These are phyloP conservation scores for Caenorhabditis uteleia DNA, from an alignment of 2,888 invertebrate genomes.

Conservation along the genomic window DNA sequence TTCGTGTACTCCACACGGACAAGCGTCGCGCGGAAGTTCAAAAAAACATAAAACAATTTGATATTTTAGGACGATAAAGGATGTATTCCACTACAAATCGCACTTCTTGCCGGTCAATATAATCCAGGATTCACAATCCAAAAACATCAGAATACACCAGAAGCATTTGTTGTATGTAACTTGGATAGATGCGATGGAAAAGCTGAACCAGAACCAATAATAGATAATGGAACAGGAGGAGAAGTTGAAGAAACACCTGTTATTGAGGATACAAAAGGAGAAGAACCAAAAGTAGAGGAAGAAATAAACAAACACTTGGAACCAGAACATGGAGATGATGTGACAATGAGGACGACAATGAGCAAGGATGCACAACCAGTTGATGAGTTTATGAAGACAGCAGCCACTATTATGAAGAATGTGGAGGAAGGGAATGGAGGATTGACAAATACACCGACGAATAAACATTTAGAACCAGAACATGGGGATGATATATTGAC, in stretches of 20 bases:
- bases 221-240: neutral
- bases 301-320: neutral
- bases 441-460: too few relatives aligned
- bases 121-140: constrained; percentile 28
- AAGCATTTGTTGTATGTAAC: constrained; percentile 29
- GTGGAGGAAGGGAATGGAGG: too few relatives aligned
- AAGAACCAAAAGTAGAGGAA: constrained; percentile 5
- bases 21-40: too few relatives aligned
- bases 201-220: constrained; percentile 5
- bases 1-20: too few relatives aligned
- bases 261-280: neutral
- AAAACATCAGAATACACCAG: constrained; percentile 40
- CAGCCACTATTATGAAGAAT: too few relatives aligned
- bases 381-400: too few relatives aligned
- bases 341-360: neutral
- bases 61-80: constrained; percentile 30
- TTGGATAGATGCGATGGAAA: constrained; percentile 22
- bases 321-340: neutral
- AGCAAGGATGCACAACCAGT: too few relatives aligned
- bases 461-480: too few relatives aligned
- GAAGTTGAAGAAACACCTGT: neutral
- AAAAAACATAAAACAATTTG: too few relatives aligned
- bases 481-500: too few relatives aligned
- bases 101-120: constrained; percentile 44
- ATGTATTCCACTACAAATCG: constrained; percentile 48